Percentiles rank a stretch among this genome's conserved stretches.
Evolutionary conservation across 2,797 vertebrate genomes (phyloP).

Genomic region (Sebastes trivittatus): DNA sequence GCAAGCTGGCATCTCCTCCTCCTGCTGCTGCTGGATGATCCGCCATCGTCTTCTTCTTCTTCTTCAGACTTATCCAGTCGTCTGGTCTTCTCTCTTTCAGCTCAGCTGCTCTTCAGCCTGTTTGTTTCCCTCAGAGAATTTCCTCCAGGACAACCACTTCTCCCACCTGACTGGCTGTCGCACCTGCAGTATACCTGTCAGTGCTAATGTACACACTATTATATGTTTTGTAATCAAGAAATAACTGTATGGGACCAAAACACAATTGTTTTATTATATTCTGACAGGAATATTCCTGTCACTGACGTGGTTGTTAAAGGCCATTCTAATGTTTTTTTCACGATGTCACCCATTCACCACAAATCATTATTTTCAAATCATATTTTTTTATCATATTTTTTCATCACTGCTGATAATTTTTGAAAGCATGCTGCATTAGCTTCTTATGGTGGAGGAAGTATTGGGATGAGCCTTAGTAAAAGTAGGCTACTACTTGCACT

Average conservation of each 20-base stretch:
- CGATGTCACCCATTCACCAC: not conserved
- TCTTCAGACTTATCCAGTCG: not conserved
- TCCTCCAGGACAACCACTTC: conserved; percentile 40
- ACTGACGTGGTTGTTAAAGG: not conserved
- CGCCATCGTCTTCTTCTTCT: conserved; percentile 24
- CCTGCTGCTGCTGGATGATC: not conserved
- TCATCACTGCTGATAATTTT: not conserved
- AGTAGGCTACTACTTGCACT: not conserved
- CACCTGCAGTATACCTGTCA: not conserved
- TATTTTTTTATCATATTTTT: not conserved
- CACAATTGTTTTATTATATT: not conserved
- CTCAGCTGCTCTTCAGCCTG: not conserved
- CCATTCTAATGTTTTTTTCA: not conserved
- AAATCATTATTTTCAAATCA: not conserved
- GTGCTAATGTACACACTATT: not conserved
- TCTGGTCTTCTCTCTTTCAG: not conserved
- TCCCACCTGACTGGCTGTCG: conserved; percentile 17
- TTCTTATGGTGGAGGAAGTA: not conserved
- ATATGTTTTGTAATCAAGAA: not conserved
- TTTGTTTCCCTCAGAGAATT: conserved; percentile 33
- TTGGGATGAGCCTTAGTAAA: not conserved
- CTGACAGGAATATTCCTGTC: not conserved
- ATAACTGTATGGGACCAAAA: not conserved
- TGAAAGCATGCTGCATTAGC: not conserved
- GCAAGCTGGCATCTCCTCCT: conserved; percentile 19